Base-by-base conservation (phyloP, 2,113 vertebrate species). In the Stigmatopora argus region DNA sequence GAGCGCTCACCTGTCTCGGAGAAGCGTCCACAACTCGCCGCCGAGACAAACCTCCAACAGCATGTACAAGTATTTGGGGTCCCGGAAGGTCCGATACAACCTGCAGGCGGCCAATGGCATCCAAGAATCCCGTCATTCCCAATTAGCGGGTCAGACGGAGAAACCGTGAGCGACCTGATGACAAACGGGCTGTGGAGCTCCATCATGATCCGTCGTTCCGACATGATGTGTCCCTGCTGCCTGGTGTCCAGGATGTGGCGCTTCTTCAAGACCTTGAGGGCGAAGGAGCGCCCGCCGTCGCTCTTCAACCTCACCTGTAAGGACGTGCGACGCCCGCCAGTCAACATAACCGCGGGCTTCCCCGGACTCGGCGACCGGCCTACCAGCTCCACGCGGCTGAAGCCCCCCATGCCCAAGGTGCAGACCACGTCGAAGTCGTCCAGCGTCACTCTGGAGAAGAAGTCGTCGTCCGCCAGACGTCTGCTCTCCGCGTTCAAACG, bases 351-450 rank as follows among this genome's bases (percentile, higher is more conserved):
- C 7, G 5, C 14, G 6, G 31, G 15, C 56, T 11, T 19, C n/a
- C 5, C 12, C 12, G 11, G 12, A 53, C 45, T 1, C 19, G 4
- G 26, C n/a, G 11, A 13, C 31, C 1, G 0, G 53, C 78, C 69
- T 65, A 91, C 89, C 87, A 92, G 82, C 71, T 91, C 86, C 47
- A 92, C 91, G 0, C 89, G 87, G 3, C 90, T 90, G 79, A 91
- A 92, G 21, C 89, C 89, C 5, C 91, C 87, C 49, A 90, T 19
- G 23, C 89, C 91, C 47, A 92, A 81, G 8, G 87, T 90, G 66
- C 83, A 85, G 75, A 90, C 64, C n/a, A 83, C 65, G 1, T 58
- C 74, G 65, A 91, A 75, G 26, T 91, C 88, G 5, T 6, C 53
- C 0, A 90, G 83, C 0, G 82, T 80, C 49, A 92, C 61, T 0